phyloP scores from a whole-genome alignment of 2,888 invertebrate genomes.

The Xanthorhoe spadicearia region DNA sequence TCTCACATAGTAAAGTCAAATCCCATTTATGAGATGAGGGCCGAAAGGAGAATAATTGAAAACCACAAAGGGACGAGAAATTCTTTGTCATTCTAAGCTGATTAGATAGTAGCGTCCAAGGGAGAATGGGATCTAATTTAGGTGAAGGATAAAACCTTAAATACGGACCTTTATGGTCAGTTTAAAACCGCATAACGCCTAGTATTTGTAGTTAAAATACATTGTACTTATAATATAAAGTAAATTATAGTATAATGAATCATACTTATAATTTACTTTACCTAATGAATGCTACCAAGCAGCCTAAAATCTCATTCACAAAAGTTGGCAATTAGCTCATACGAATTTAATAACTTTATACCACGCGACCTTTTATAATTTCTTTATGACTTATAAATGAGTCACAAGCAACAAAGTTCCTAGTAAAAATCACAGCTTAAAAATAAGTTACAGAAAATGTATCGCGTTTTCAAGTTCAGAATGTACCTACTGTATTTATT shows the following conservation, averaged over 20 bases:
- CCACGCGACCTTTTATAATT: background rate
- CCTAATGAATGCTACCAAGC: background rate
- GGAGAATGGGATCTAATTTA: conserved; percentile 1
- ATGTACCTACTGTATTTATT: too few species aligned
- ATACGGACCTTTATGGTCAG: background rate
- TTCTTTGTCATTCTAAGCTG: conserved; percentile 18
- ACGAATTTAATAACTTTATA: background rate
- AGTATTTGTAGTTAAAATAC: too few species aligned
- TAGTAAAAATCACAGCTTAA: background rate
- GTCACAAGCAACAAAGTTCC: background rate
- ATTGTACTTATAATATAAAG: too few species aligned
- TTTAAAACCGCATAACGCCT: background rate
- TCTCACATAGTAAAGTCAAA: conserved; percentile 9
- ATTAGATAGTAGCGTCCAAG: conserved; percentile 19
- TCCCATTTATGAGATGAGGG: conserved; percentile 22
- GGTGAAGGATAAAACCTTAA: background rate
- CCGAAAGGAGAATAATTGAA: conserved; percentile 22
- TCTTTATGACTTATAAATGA: background rate
- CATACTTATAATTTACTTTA: too few species aligned
- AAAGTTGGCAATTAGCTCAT: background rate
- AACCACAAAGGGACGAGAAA: conserved; percentile 24
- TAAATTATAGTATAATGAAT: too few species aligned
- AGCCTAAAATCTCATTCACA: background rate
- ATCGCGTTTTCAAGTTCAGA: background rate
- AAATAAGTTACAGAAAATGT: background rate